A percentile compares a stretch with the other conserved stretches of the same genome.
Conservation (phyloP, 2,797 vertebrate species). For the Acomys russatus region DNA sequence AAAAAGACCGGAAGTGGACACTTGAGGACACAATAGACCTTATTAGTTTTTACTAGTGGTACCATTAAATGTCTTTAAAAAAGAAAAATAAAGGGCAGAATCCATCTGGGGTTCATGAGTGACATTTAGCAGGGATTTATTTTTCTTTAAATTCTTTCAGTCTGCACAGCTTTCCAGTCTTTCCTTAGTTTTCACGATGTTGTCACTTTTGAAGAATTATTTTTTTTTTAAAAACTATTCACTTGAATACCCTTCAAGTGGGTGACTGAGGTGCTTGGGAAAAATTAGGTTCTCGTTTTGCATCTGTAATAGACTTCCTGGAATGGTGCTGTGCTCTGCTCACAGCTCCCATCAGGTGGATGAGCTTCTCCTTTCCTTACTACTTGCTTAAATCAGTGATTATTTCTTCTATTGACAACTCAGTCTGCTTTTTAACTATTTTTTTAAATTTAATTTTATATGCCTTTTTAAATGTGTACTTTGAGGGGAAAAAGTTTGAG, state of each 20-base stretch:
- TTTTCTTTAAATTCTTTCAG: background rate
- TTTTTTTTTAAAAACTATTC: background rate
- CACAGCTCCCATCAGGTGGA: background rate
- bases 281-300: background rate
- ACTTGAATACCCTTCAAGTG: background rate
- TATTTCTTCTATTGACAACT: background rate
- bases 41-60: background rate
- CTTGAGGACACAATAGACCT: background rate
- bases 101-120: background rate
- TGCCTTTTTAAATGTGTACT: background rate
- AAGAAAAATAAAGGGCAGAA: background rate
- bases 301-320: background rate
- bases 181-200: conserved; percentile 14
- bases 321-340: background rate
- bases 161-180: background rate
- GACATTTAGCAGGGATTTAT: background rate
- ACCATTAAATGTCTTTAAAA: background rate
- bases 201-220: background rate
- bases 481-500: background rate
- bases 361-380: background rate
- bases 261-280: background rate
- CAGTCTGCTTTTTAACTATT: background rate
- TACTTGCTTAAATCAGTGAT: background rate
- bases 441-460: too few relatives aligned
- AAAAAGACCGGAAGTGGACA: background rate